Percentiles rank a stretch among this genome's conserved stretches.
Conservation (phyloP, 2,888 invertebrate genomes). For the Calliphora vomitoria region DNA sequence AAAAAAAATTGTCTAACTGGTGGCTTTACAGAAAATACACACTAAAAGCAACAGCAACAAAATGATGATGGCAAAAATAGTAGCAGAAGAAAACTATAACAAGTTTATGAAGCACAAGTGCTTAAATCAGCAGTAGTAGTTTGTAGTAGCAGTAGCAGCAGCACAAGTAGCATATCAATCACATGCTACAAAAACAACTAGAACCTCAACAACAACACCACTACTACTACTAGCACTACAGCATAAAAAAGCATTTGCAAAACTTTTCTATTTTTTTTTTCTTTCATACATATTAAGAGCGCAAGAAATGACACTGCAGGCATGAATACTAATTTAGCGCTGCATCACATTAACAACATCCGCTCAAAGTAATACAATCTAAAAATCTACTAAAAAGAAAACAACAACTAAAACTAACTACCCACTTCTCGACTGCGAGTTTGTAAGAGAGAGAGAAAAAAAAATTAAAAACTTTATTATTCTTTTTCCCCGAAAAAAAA, state of each 20-base stretch:
- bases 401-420: conserved; percentile 38
- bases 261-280: conserved; percentile 43
- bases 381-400: conserved; percentile 47
- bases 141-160: conserved; percentile 47
- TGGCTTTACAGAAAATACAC: conserved; percentile 58
- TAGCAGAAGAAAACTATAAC: conserved; percentile 53
- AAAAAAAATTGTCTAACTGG: background rate
- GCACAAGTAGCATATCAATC: conserved; percentile 74
- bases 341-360: conserved; percentile 75
- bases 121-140: conserved; percentile 70
- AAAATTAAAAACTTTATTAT: conserved; percentile 46
- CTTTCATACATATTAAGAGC: conserved; percentile 76
- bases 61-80: conserved; percentile 6
- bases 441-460: background rate
- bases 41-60: conserved; percentile 42
- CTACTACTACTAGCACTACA: conserved; percentile 14
- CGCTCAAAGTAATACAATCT: conserved; percentile 70
- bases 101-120: conserved; percentile 74
- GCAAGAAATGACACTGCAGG: conserved; percentile 82
- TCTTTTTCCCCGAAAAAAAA: conserved; percentile 7
- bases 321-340: conserved; percentile 83
- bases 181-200: conserved; percentile 68
- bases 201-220: background rate
- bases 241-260: conserved; percentile 40
- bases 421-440: conserved; percentile 7